Percentiles rank a stretch among this genome's conserved stretches.
Evolutionary conservation across 2,888 invertebrate species (phyloP).

Genomic region (Luperina testacea): DNA sequence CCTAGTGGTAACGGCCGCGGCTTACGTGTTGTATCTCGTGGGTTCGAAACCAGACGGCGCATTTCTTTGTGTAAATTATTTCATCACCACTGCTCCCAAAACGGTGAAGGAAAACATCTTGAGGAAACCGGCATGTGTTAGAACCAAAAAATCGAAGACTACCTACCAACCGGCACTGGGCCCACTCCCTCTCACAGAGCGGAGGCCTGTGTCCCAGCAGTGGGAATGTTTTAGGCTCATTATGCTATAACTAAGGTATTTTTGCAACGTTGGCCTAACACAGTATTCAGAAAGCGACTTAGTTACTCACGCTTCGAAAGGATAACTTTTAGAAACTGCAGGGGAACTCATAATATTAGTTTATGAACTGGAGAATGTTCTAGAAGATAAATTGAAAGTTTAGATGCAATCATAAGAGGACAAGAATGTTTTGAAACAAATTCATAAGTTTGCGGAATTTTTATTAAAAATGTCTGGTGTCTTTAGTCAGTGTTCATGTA

Average conservation of each 20-base stretch:
- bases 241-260: not conserved
- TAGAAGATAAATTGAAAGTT: constrained; percentile 32
- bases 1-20: no score
- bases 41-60: no score
- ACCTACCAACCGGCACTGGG: no score
- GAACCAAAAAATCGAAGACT: not conserved
- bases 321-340: constrained; percentile 37
- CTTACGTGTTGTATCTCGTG: no score
- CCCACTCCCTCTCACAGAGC: not conserved
- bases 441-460: not conserved
- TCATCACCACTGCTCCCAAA: no score
- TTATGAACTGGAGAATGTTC: constrained; percentile 33
- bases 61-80: no score
- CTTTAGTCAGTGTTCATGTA: not conserved
- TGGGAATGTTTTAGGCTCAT: not conserved
- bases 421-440: constrained; percentile 19
- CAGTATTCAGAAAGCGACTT: constrained; percentile 16
- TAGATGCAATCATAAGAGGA: constrained; percentile 5
- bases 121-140: not conserved
- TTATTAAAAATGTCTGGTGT: not conserved
- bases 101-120: no score
- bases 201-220: not conserved
- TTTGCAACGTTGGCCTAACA: not conserved
- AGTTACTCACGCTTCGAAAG: constrained; percentile 21
- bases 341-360: constrained; percentile 26